These are phyloP conservation scores for Cremastobaeus sp. DNA, from an alignment of 2,888 invertebrate species.

Conservation along the genomic window DNA sequence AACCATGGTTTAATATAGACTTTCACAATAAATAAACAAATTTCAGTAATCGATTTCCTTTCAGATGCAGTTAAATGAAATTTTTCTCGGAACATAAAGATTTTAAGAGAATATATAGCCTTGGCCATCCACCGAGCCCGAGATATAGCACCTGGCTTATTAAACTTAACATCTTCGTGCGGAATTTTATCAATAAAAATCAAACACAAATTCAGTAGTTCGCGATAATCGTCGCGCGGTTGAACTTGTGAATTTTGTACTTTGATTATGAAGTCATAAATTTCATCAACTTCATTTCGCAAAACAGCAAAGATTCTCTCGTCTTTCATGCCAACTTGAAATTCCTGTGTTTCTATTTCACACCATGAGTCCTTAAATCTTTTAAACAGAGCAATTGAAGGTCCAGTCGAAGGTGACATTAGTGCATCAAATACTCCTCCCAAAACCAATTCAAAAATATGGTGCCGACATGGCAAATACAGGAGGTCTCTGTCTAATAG, in stretches of 20 bases:
- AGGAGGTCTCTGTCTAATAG: constrained; percentile 4
- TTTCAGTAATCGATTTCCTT: constrained; percentile 30
- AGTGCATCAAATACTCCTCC: constrained; percentile 13
- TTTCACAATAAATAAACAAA: constrained; percentile 15
- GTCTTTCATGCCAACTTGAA: neutral
- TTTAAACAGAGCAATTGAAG: constrained; percentile 5
- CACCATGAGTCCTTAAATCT: constrained; percentile 2
- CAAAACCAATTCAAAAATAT: constrained; percentile 20
- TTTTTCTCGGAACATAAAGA: constrained; percentile 58
- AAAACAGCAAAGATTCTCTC: constrained; percentile 3
- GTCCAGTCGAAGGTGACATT: constrained; percentile 11
- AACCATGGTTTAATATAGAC: constrained; percentile 36
- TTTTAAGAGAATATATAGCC: constrained; percentile 51
- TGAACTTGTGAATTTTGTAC: constrained; percentile 36
- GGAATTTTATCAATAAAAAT: constrained; percentile 63
- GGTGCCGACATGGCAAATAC: constrained; percentile 9
- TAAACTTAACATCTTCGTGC: constrained; percentile 53
- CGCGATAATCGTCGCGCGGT: constrained; percentile 62
- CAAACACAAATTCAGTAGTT: constrained; percentile 59
- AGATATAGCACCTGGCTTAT: constrained; percentile 62
- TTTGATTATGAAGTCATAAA: constrained; percentile 14
- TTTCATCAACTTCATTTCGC: constrained; percentile 7
- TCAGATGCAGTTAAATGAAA: constrained; percentile 60
- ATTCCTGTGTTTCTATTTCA: constrained; percentile 8
- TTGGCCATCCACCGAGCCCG: constrained; percentile 67